Evolutionary conservation across 2,797 vertebrate species (phyloP).

Genomic region (Natrix natrix): DNA sequence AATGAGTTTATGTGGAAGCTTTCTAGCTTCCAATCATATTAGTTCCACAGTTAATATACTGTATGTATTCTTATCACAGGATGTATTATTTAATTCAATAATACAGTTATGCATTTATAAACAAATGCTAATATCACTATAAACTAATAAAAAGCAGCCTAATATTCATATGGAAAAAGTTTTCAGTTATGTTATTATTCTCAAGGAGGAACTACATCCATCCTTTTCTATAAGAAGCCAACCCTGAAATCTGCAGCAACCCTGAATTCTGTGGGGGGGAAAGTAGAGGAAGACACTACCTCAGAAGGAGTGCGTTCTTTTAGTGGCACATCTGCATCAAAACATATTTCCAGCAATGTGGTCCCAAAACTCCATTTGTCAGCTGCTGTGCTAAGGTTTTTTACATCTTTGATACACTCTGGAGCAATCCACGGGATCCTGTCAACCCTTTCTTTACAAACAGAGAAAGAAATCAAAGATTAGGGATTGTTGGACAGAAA

Average conservation of each 20-base stretch:
- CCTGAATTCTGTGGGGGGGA: too few relatives aligned
- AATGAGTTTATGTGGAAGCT: neutral
- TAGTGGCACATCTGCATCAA: slow-evolving; percentile 84
- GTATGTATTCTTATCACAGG: neutral
- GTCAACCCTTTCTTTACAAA: slow-evolving; percentile 82
- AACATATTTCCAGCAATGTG: slow-evolving; percentile 92
- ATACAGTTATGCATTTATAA: neutral
- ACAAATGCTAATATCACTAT: neutral
- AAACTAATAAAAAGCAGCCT: neutral
- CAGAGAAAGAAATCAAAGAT: neutral
- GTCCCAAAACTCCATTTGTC: slow-evolving; percentile 96
- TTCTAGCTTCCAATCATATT: neutral
- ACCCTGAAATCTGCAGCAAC: neutral
- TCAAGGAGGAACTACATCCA: too few relatives aligned
- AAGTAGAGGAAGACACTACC: slow-evolving; percentile 64
- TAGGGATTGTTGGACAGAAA: fast-evolving
- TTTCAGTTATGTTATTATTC: neutral
- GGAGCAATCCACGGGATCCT: slow-evolving; percentile 94
- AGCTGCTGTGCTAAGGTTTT: slow-evolving; percentile 66
- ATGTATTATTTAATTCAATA: neutral
- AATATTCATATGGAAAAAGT: neutral
- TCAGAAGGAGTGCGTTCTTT: slow-evolving; percentile 76
- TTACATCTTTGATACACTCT: slow-evolving; percentile 76
- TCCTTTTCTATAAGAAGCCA: neutral
- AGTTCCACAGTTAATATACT: neutral